A percentile compares a stretch with the other conserved stretches of the same genome.
These are phyloP conservation scores for Falco naumanni DNA, from an alignment of 2,797 vertebrate species.

Conservation along the genomic window DNA sequence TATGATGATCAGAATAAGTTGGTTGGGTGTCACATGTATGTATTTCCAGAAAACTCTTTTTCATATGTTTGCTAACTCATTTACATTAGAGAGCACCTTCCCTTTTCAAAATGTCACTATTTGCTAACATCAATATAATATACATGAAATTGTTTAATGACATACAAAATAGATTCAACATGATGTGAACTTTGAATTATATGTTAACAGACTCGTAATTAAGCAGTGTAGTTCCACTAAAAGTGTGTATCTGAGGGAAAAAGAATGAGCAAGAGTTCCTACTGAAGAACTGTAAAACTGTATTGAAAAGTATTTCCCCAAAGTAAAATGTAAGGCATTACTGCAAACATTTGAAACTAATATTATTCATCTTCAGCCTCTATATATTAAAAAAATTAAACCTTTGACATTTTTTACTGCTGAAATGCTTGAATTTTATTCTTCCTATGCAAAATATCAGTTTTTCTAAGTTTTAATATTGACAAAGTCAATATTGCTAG, in stretches of 20 bases:
- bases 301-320: not conserved
- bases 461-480: not conserved
- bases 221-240: not conserved
- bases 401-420: not conserved
- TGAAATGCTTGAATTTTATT: not conserved
- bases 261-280: not conserved
- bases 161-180: not conserved
- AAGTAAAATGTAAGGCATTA: not conserved
- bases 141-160: not conserved
- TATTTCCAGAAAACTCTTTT: conserved; percentile 21
- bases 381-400: not conserved
- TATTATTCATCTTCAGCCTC: not conserved
- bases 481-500: not conserved
- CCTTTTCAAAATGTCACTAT: not conserved
- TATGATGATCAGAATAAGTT: not conserved
- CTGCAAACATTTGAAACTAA: not conserved
- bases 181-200: not conserved
- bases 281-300: not conserved
- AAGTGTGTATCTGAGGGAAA: not conserved
- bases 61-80: not conserved
- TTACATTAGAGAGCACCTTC: not conserved
- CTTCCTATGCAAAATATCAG: not conserved
- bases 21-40: not conserved
- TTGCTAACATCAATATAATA: not conserved
- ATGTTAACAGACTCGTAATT: not conserved